These are phyloP conservation scores for Kryphioiulus occultus DNA, from an alignment of 2,888 invertebrate genomes.

Conservation along the genomic window DNA sequence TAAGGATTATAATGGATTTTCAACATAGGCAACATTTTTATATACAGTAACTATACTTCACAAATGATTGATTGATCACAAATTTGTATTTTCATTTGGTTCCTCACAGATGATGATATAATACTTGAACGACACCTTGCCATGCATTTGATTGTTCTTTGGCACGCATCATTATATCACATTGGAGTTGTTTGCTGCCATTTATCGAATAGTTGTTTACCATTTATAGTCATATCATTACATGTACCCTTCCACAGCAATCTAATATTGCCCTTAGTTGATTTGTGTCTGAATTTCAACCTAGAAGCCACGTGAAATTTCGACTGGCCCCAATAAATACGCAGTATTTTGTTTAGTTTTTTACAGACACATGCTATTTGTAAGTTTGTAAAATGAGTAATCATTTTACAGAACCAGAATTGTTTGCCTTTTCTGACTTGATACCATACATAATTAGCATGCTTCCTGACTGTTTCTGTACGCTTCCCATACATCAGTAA, in stretches of 20 bases:
- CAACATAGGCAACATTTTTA: too few relatives aligned
- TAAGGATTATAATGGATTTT: too few relatives aligned
- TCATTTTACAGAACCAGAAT: not conserved
- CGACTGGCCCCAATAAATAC: not conserved
- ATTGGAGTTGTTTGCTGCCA: not conserved
- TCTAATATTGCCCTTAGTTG: too few relatives aligned
- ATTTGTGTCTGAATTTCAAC: not conserved
- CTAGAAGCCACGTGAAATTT: not conserved
- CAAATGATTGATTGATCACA: too few relatives aligned
- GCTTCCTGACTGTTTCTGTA: not conserved
- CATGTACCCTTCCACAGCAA: too few relatives aligned
- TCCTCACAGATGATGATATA: too few relatives aligned
- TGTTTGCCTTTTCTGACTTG: not conserved
- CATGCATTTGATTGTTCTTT: not conserved
- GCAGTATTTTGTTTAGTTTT: not conserved
- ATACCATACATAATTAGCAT: not conserved
- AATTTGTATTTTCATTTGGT: too few relatives aligned
- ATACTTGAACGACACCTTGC: too few relatives aligned
- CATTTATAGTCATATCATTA: not conserved
- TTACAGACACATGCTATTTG: not conserved
- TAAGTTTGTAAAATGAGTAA: not conserved
- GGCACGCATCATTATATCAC: not conserved
- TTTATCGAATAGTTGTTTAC: not conserved
- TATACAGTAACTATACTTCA: too few relatives aligned
- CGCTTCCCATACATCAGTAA: constrained; percentile 1